Evolutionary conservation across 2,888 invertebrate genomes (phyloP).

Genomic region (Lagria hirta): DNA sequence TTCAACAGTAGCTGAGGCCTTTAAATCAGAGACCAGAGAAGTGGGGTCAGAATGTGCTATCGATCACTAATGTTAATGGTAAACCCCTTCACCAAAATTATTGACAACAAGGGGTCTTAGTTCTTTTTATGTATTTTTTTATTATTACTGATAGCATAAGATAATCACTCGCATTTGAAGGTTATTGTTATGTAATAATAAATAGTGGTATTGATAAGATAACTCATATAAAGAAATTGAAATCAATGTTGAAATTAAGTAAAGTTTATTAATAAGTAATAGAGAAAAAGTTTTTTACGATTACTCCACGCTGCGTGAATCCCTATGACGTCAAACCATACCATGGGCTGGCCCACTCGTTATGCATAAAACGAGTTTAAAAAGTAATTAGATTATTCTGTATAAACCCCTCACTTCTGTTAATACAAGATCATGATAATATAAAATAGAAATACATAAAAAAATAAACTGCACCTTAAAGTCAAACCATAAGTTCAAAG

Average conservation of each 20-base stretch:
- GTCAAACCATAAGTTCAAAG: conserved; percentile 22
- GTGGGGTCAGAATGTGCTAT: conserved; percentile 37
- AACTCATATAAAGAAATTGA: not conserved
- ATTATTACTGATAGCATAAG: conserved; percentile 1
- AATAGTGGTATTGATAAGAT: not conserved
- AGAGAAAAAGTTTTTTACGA: too few species aligned
- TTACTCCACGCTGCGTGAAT: too few species aligned
- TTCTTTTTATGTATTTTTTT: conserved; percentile 4
- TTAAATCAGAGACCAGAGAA: conserved; percentile 36
- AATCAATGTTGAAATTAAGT: not conserved
- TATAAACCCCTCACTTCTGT: too few species aligned
- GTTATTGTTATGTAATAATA: not conserved
- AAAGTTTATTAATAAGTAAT: not conserved
- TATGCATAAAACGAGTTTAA: too few species aligned
- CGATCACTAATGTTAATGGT: conserved; percentile 31
- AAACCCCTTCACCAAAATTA: conserved; percentile 26
- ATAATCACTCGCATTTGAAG: not conserved
- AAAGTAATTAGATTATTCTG: too few species aligned
- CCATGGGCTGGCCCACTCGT: conserved; percentile 3
- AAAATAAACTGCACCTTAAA: conserved; percentile 11
- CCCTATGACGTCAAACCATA: conserved; percentile 18
- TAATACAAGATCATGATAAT: too few species aligned
- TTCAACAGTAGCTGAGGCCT: conserved; percentile 33
- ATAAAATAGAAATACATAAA: too few species aligned
- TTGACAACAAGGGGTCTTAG: too few species aligned